These are phyloP conservation scores for Plebejus melissa DNA, from an alignment of 2,888 invertebrate species.

Conservation along the genomic window DNA sequence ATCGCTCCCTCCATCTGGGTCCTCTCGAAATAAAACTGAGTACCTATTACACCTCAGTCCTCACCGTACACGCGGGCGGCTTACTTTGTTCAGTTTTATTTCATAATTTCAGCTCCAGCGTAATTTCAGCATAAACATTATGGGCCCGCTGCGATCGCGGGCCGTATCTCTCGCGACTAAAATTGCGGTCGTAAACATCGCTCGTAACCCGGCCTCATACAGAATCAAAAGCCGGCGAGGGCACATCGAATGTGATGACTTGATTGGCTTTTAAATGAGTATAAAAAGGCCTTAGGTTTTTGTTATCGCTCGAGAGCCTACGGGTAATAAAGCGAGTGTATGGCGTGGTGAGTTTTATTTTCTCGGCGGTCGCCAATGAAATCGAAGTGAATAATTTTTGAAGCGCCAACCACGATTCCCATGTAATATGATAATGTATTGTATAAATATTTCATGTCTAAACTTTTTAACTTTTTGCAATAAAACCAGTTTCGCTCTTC, in stretches of 20 bases:
- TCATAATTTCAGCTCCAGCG: slow-evolving; percentile 14
- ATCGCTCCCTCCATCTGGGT: background rate
- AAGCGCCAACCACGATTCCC: slow-evolving; percentile 73
- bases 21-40: background rate
- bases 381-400: slow-evolving; percentile 74
- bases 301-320: background rate
- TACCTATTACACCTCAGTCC: background rate
- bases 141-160: background rate
- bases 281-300: background rate
- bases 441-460: slow-evolving; percentile 75
- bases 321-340: background rate
- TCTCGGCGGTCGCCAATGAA: slow-evolving; percentile 60
- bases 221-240: background rate
- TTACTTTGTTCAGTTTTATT: slow-evolving; percentile 1
- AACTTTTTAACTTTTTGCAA: slow-evolving; percentile 68
- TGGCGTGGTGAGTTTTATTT: slow-evolving; percentile 27
- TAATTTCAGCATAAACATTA: background rate
- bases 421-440: slow-evolving; percentile 76
- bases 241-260: slow-evolving; percentile 14
- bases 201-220: background rate
- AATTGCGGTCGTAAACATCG: background rate
- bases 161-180: background rate
- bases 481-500: slow-evolving; percentile 59
- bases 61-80: background rate
- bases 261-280: slow-evolving; percentile 7